Evolutionary conservation across 2,888 invertebrate species (phyloP).

Genomic region (Zootermopsis nevadensis): DNA sequence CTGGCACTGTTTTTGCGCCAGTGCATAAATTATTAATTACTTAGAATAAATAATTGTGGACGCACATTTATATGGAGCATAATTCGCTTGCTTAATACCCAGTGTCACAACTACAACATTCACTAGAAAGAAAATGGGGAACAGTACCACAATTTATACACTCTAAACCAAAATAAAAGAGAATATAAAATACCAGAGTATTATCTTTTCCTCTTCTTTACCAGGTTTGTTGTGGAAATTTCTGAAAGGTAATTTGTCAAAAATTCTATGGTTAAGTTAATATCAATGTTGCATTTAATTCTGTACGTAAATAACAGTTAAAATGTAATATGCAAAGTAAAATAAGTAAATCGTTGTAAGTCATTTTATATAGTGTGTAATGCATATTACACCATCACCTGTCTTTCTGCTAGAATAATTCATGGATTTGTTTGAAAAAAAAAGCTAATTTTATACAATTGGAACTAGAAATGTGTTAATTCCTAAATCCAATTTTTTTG

Average conservation of each 20-base stretch:
- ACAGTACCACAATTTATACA: conserved; percentile 20
- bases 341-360: not conserved
- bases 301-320: not conserved
- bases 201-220: not conserved
- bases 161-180: conserved; percentile 12
- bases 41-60: conserved; percentile 38
- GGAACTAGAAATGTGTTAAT: no score
- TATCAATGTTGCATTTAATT: not conserved
- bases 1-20: conserved; percentile 5
- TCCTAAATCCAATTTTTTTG: no score
- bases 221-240: conserved; percentile 1
- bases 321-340: not conserved
- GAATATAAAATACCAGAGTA: not conserved
- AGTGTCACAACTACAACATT: conserved; percentile 5
- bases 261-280: conserved; percentile 2
- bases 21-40: conserved; percentile 41
- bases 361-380: not conserved
- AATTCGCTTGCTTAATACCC: conserved; percentile 33
- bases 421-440: no score
- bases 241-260: conserved; percentile 2
- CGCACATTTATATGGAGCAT: conserved; percentile 30
- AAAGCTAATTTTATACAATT: no score
- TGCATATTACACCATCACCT: not conserved
- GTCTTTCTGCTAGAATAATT: not conserved
- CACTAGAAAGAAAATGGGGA: conserved; percentile 18